These are phyloP conservation scores for Novumbra hubbsi DNA, from an alignment of 2,797 vertebrate species.

Conservation along the genomic window DNA sequence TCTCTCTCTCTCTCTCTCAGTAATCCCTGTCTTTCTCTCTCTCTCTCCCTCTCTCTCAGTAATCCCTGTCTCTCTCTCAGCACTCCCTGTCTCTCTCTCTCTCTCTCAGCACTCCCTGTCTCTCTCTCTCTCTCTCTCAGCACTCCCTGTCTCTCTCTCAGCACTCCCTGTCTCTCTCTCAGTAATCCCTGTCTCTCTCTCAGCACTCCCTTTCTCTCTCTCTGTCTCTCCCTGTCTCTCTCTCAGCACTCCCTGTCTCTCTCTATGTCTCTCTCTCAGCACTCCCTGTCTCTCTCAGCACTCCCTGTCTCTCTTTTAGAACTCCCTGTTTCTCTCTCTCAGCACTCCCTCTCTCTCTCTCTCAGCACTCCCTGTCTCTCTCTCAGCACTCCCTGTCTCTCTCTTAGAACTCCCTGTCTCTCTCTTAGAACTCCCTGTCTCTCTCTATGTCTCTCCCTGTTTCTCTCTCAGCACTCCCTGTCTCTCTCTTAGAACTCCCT, in stretches of 20 bases:
- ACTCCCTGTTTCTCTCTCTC: not conserved
- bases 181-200: slow-evolving; percentile 44
- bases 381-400: slow-evolving; percentile 47
- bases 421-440: slow-evolving; percentile 14
- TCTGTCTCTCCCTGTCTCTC: slow-evolving; percentile 13
- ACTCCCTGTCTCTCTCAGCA: too few relatives aligned
- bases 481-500: slow-evolving; percentile 4
- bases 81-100: not conserved
- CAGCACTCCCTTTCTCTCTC: slow-evolving; percentile 24
- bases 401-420: not conserved
- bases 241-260: too few relatives aligned
- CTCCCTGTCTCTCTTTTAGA: too few relatives aligned
- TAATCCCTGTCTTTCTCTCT: not conserved
- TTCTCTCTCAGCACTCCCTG: not conserved
- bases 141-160: not conserved
- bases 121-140: not conserved
- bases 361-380: slow-evolving; percentile 3
- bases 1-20: not conserved
- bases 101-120: not conserved
- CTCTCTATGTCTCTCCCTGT: slow-evolving; percentile 13
- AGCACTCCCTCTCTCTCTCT: not conserved
- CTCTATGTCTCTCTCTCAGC: not conserved
- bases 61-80: not conserved
- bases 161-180: slow-evolving; percentile 7
- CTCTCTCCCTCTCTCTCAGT: not conserved